These are phyloP conservation scores for Elaphurus davidianus DNA, from an alignment of 2,113 vertebrate species.

Conservation along the genomic window DNA sequence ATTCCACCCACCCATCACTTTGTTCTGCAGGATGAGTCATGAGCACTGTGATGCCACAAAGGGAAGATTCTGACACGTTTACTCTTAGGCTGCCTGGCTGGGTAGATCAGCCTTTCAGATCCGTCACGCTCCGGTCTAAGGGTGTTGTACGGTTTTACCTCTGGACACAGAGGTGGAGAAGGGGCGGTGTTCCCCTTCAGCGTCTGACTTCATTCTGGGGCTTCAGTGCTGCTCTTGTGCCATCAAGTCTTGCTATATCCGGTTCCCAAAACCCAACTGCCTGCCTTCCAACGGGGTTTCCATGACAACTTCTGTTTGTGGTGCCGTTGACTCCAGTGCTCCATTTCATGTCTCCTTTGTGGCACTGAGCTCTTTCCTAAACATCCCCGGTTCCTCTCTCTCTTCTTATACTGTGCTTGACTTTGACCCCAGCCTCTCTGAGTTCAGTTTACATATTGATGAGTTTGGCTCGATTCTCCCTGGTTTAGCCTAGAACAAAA, in stretches of 20 bases:
- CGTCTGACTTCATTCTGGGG: not conserved
- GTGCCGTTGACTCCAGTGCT: constrained; percentile 32
- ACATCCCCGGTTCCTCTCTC: not conserved
- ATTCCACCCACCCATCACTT: constrained; percentile 71
- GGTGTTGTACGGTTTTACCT: not conserved
- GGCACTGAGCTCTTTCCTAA: not conserved
- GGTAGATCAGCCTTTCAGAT: not conserved
- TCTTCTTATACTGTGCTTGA: not conserved
- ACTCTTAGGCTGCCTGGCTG: constrained; percentile 3
- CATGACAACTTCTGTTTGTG: constrained; percentile 70
- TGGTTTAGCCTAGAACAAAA: not conserved
- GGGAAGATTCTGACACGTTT: constrained; percentile 41
- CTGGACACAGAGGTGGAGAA: not conserved
- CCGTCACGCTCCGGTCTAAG: not conserved
- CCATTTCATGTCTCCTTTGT: not conserved
- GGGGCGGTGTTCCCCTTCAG: not conserved
- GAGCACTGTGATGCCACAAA: constrained; percentile 8
- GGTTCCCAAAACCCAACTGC: constrained; percentile 59
- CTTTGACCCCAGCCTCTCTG: not conserved
- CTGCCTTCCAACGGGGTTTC: constrained; percentile 57
- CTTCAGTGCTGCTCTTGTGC: not conserved
- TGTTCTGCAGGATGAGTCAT: constrained; percentile 72
- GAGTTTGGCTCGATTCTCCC: not conserved
- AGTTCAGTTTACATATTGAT: not conserved
- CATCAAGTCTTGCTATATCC: constrained; percentile 48